Conservation (phyloP, 2,888 invertebrate species). For the Melinaea menophilus region DNA sequence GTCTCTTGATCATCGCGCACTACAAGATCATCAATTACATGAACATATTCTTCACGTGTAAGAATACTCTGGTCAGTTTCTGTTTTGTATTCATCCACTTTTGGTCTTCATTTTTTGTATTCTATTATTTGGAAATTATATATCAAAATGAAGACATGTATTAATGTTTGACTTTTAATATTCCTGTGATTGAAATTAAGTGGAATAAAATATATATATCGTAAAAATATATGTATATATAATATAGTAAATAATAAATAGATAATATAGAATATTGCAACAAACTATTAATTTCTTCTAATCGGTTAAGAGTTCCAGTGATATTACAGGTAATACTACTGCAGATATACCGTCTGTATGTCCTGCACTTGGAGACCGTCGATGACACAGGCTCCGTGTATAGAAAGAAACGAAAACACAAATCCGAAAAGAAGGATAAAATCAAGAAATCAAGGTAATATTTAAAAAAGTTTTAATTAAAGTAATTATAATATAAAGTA, state of each 20-base stretch:
- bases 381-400: constrained; percentile 62
- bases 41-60: constrained; percentile 97
- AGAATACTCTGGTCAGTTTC: constrained; percentile 88
- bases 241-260: no score
- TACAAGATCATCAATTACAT: constrained; percentile 95
- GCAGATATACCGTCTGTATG: constrained; percentile 90
- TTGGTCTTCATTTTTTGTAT: no score
- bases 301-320: no score
- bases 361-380: constrained; percentile 84
- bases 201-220: no score
- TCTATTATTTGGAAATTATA: no score
- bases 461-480: constrained; percentile 18
- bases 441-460: constrained; percentile 56
- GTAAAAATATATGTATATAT: no score
- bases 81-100: not conserved
- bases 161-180: not conserved
- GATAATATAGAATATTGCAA: no score
- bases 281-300: no score
- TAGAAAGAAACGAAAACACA: constrained; percentile 49
- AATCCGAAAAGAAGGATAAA: constrained; percentile 50
- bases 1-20: constrained; percentile 90
- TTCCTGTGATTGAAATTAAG: no score
- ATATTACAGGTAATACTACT: constrained; percentile 86
- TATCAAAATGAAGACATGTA: not conserved
- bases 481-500: not conserved